phyloP scores from a whole-genome alignment of 2,113 vertebrate species.

The Sceloporus undulatus region DNA sequence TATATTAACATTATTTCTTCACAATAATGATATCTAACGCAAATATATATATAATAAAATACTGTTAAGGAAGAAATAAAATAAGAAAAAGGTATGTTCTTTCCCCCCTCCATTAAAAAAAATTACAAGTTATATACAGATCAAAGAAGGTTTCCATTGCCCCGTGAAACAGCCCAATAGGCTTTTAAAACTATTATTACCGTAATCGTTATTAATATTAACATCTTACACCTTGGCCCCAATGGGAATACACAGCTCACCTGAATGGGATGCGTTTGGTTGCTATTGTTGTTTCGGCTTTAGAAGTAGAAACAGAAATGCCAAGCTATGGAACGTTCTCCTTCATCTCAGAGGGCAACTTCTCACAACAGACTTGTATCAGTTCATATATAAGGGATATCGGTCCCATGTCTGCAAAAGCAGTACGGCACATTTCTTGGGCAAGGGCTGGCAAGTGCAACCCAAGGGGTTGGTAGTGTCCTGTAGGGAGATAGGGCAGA shows the following conservation, averaged over 20 bases:
- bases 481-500: no score
- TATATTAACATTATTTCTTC: constrained; percentile 93
- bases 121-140: constrained; percentile 84
- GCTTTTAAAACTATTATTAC: constrained; percentile 47
- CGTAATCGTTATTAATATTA: neutral
- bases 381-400: neutral
- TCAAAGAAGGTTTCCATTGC: constrained; percentile 81
- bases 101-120: constrained; percentile 66
- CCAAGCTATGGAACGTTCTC: neutral
- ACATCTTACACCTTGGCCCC: constrained; percentile 71
- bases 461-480: no score
- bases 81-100: constrained; percentile 70
- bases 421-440: neutral
- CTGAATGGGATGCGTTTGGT: constrained; percentile 58
- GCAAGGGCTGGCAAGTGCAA: neutral
- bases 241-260: constrained; percentile 78
- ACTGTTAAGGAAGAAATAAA: constrained; percentile 91
- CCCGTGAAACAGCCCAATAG: neutral
- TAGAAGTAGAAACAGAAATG: constrained; percentile 31
- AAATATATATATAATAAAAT: constrained; percentile 77
- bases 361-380: no score
- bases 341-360: neutral
- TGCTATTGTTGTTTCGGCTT: no score
- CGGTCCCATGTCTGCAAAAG: no score
- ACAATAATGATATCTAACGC: constrained; percentile 77